Percentiles rank a stretch among this genome's conserved stretches.
Conservation (phyloP, 2,113 vertebrate species). For the Cranoglanis bouderius region DNA sequence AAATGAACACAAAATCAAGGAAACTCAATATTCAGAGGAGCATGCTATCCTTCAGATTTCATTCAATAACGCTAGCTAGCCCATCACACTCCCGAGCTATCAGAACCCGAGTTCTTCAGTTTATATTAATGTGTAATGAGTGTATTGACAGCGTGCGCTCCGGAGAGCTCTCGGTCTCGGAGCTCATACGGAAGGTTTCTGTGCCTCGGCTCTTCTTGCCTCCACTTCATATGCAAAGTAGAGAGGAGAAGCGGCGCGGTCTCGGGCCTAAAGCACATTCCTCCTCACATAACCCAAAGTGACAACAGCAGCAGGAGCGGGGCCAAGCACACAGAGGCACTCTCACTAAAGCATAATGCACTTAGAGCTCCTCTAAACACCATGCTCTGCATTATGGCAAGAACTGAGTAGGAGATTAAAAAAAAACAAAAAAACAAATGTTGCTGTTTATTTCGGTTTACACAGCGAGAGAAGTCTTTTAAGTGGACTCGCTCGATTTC, state of each 20-base stretch:
- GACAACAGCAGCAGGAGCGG: constrained; percentile 74
- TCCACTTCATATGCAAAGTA: constrained; percentile 79
- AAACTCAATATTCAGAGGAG: too few relatives aligned
- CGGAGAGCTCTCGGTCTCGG: constrained; percentile 21
- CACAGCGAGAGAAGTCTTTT: constrained; percentile 69
- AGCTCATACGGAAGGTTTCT: constrained; percentile 41
- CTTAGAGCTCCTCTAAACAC: constrained; percentile 74
- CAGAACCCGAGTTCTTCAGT: constrained; percentile 10
- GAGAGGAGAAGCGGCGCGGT: constrained; percentile 64
- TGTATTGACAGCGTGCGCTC: not conserved
- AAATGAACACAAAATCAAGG: too few relatives aligned
- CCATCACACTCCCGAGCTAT: not conserved
- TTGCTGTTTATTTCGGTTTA: constrained; percentile 72
- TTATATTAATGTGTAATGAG: constrained; percentile 9
- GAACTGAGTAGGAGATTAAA: constrained; percentile 69
- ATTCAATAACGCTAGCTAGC: not conserved
- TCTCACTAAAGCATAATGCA: constrained; percentile 73
- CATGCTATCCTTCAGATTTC: not conserved
- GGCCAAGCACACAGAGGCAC: constrained; percentile 72
- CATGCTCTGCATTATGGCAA: constrained; percentile 72
- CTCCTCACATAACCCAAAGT: constrained; percentile 78
- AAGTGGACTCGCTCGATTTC: constrained; percentile 53
- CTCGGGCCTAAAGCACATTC: constrained; percentile 73
- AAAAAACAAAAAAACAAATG: constrained; percentile 65
- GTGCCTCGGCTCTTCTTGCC: constrained; percentile 64